phyloP scores from a whole-genome alignment of 64 coral and sea anemone genomes.

The Montipora capricornis region DNA sequence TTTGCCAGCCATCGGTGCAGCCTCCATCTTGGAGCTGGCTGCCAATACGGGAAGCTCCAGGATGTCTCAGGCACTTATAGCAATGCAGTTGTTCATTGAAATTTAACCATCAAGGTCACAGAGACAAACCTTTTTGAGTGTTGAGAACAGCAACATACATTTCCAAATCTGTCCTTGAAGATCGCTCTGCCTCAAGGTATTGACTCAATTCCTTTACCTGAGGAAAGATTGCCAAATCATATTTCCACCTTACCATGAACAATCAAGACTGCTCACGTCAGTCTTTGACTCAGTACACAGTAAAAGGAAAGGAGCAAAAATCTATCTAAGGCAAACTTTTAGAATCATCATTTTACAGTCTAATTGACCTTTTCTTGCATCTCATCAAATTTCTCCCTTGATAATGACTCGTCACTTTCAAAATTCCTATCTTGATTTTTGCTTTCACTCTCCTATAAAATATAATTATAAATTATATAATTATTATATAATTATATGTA shows the following conservation, averaged over 20 bases:
- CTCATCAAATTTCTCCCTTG: slow-evolving; percentile 45
- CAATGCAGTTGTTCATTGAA: too few relatives aligned
- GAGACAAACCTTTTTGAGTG: slow-evolving; percentile 89
- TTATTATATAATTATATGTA: too few relatives aligned
- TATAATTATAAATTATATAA: too few relatives aligned
- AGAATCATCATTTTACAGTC: too few relatives aligned
- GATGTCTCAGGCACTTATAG: too few relatives aligned
- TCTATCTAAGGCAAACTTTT: too few relatives aligned
- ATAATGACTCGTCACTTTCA: slow-evolving; percentile 28
- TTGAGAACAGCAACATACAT: slow-evolving; percentile 99
- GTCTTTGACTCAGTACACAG: too few relatives aligned
- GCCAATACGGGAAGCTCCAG: too few relatives aligned
- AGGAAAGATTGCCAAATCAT: not conserved
- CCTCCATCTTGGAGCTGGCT: too few relatives aligned
- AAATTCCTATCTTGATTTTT: slow-evolving; percentile 36
- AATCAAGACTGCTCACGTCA: not conserved
- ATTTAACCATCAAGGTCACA: not conserved
- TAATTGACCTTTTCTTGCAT: slow-evolving; percentile 59
- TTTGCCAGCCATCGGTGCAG: too few relatives aligned
- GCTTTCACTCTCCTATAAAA: slow-evolving; percentile 20
- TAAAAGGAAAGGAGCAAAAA: too few relatives aligned
- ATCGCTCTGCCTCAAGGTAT: slow-evolving; percentile 93
- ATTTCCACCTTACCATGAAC: too few relatives aligned
- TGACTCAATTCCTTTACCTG: slow-evolving; percentile 93
- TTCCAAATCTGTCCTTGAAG: slow-evolving; percentile 96